Evolutionary conservation across 2,113 vertebrate species (phyloP), one percentile per base, ranked within the genome.

Genomic region (Nibea coibor): DNA sequence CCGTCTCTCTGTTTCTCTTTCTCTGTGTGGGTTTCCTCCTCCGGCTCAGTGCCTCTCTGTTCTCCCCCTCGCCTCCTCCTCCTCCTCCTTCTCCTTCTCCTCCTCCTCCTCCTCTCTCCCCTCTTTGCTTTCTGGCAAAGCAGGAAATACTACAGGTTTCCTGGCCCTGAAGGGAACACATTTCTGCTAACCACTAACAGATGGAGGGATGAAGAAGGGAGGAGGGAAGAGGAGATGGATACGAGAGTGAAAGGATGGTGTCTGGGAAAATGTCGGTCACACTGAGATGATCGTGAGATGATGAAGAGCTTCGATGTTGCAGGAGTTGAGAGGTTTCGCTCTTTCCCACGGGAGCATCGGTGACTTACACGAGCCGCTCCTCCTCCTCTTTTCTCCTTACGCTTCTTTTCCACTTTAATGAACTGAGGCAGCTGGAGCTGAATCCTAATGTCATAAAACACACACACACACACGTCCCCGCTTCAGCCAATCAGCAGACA

Each of bases 111-210:
- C 15, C 20, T 35, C 28, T 24, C 31, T 51, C 73, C 54, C 72
- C 31, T 74, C 42, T 47, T 48, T 14, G 19, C 75, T 82, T 73
- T 67, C 57, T 83, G 68, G 59, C 48, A 64, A 66, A 16, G 83
- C 92, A 94, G 94, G 94, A 95, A 94, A 94, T 92, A 78, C 87
- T 92, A 82, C 72, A 82, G 84, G 93, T 93, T 92, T 92, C 90
- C 89, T 91, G 86, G 90, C 89, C 91, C 93, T 93, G 89, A 82
- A 93, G 93, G 89, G 75, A 90, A 73, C 87, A 78, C 80, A 78
- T 90, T 90, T 91, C 82, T 83, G 54, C 75, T 94, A 94, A 94
- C 89, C 87, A 90, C 66, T 84, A 89, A 82, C 93, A 94, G 93
- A 94, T 95, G 94, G 81, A 82, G 75, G 82, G 83, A 88, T 83